These are phyloP conservation scores for Sinocyclocheilus maitianheensis DNA, from an alignment of 2,113 vertebrate genomes.

Conservation along the genomic window DNA sequence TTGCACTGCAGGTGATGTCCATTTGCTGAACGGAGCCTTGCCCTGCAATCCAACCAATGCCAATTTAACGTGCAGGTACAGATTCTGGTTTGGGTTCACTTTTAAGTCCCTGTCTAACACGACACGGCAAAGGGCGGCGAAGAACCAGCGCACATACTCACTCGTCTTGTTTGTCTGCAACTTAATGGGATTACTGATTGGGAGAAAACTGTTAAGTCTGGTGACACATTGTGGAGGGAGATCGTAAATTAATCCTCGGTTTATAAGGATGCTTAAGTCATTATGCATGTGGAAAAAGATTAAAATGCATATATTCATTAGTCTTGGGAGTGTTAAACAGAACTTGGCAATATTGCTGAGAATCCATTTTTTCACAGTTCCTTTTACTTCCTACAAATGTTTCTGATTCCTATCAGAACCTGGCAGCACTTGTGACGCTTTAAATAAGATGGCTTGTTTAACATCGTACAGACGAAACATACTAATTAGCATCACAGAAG, in stretches of 20 bases:
- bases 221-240: constrained; percentile 28
- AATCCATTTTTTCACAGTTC: constrained; percentile 30
- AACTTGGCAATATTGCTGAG: constrained; percentile 31
- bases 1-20: constrained; percentile 33
- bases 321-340: constrained; percentile 28
- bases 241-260: constrained; percentile 32
- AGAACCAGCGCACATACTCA: background rate
- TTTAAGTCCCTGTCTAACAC: constrained; percentile 14
- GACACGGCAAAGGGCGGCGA: background rate
- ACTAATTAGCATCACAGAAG: constrained; percentile 20
- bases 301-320: constrained; percentile 46
- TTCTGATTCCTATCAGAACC: constrained; percentile 15
- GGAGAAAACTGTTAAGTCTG: constrained; percentile 17
- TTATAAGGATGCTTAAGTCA: constrained; percentile 35
- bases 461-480: background rate
- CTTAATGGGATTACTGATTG: constrained; percentile 53
- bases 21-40: constrained; percentile 28
- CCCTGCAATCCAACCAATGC: constrained; percentile 32
- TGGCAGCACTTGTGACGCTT: constrained; percentile 8
- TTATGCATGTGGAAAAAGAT: constrained; percentile 32
- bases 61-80: background rate
- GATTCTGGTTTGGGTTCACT: background rate
- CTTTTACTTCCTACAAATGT: background rate
- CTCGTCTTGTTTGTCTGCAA: constrained; percentile 30
- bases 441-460: constrained; percentile 1